These are phyloP conservation scores for Aradophagus sp. DNA, from an alignment of 1,140 invertebrate genomes.

Conservation along the genomic window DNA sequence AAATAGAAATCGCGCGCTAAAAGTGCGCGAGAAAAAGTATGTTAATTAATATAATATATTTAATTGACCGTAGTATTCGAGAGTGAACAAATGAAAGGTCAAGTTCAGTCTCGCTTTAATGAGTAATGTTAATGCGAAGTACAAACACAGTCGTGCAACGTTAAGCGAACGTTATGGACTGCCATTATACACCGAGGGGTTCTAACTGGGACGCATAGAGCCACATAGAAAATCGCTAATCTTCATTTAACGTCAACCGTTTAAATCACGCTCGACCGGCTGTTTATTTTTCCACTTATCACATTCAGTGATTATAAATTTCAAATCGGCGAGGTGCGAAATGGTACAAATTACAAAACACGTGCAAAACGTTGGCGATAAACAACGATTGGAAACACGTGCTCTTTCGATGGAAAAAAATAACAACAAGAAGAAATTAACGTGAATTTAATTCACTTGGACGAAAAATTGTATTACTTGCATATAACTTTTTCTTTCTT, in stretches of 20 bases:
- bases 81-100: conserved; percentile 33
- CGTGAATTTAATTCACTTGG: too few species aligned
- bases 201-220: conserved; percentile 16
- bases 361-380: too few species aligned
- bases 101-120: conserved; percentile 42
- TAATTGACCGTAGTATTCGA: conserved; percentile 17
- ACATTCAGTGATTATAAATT: conserved; percentile 20
- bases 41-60: conserved; percentile 25
- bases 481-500: too few species aligned
- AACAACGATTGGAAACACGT: too few species aligned
- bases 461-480: too few species aligned
- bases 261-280: conserved; percentile 10
- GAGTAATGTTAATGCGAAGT: conserved; percentile 46
- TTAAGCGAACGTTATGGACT: conserved; percentile 32
- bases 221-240: conserved; percentile 27
- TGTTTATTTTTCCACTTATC: conserved; percentile 38
- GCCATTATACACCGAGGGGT: conserved; percentile 20
- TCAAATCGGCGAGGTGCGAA: conserved; percentile 4
- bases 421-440: too few species aligned
- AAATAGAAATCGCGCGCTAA: too few species aligned
- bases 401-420: too few species aligned
- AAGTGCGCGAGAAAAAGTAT: too few species aligned
- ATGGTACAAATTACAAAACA: too few species aligned
- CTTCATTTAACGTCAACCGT: conserved; percentile 8
- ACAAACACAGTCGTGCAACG: conserved; percentile 28